Percentiles rank a stretch among this genome's conserved stretches.
These are phyloP conservation scores for Pteria penguin DNA, from an alignment of 2,888 invertebrate species.

Conservation along the genomic window DNA sequence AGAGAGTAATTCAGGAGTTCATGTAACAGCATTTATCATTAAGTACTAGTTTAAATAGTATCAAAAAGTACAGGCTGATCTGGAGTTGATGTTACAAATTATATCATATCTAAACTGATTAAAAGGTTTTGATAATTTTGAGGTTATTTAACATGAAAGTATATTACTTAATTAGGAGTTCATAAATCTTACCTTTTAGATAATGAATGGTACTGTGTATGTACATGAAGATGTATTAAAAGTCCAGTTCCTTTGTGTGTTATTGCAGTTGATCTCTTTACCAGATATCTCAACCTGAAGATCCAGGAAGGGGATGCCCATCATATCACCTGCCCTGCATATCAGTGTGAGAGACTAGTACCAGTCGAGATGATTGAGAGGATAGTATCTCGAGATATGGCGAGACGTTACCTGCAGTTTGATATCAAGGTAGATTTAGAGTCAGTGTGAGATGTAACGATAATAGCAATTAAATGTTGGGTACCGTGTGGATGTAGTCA, in stretches of 20 bases:
- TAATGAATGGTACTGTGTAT: not conserved
- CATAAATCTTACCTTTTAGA: not conserved
- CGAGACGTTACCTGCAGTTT: constrained; percentile 85
- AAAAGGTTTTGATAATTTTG: too few relatives aligned
- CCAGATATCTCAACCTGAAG: constrained; percentile 84
- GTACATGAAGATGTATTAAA: not conserved
- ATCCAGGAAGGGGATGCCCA: constrained; percentile 86
- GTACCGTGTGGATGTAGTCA: too few relatives aligned
- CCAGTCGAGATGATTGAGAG: constrained; percentile 86
- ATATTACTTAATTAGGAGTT: too few relatives aligned
- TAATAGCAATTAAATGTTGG: too few relatives aligned
- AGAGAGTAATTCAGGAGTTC: too few relatives aligned
- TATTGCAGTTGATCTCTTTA: constrained; percentile 19
- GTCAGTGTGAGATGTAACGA: too few relatives aligned
- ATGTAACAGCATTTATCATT: too few relatives aligned
- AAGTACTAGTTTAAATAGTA: too few relatives aligned
- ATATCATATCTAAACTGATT: too few relatives aligned
- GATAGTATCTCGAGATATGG: constrained; percentile 85
- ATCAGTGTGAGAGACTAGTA: constrained; percentile 84
- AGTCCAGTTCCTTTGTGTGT: not conserved
- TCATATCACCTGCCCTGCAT: constrained; percentile 85
- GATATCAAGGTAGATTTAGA: constrained; percentile 84
- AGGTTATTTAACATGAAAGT: too few relatives aligned
- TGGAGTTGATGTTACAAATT: too few relatives aligned
- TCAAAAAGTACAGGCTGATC: too few relatives aligned